These are phyloP conservation scores for Ypsolopha sequella DNA, from an alignment of 2,888 invertebrate genomes.

Conservation along the genomic window DNA sequence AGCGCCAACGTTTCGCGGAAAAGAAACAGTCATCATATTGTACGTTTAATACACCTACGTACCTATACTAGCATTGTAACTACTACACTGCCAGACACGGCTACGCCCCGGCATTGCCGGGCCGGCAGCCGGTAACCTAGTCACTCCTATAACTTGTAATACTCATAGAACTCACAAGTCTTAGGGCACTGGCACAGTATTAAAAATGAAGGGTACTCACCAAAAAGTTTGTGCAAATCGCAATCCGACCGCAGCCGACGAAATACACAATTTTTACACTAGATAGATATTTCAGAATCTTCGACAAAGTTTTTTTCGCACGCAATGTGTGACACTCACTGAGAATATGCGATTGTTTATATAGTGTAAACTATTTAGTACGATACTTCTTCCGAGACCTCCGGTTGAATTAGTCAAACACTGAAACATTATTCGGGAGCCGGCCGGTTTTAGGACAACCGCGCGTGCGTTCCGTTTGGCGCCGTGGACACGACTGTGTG, in stretches of 20 bases:
- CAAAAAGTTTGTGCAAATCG: constrained; percentile 63
- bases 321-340: constrained; percentile 71
- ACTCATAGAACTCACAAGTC: neutral
- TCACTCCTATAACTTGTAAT: neutral
- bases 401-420: constrained; percentile 69
- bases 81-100: constrained; percentile 21
- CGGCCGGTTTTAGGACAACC: constrained; percentile 61
- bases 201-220: constrained; percentile 29
- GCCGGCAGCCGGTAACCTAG: constrained; percentile 9
- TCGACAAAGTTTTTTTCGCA: constrained; percentile 71
- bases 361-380: constrained; percentile 65
- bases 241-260: constrained; percentile 61
- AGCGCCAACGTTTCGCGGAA: constrained; percentile 47
- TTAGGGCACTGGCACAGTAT: neutral
- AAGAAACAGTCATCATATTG: constrained; percentile 25
- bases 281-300: constrained; percentile 71
- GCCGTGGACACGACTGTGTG: constrained; percentile 61
- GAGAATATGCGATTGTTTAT: constrained; percentile 66
- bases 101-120: constrained; percentile 44
- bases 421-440: constrained; percentile 71
- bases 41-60: too few relatives aligned
- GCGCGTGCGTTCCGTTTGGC: constrained; percentile 61
- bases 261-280: constrained; percentile 68
- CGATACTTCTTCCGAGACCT: constrained; percentile 68
- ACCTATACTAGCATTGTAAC: constrained; percentile 14